A percentile compares a stretch with the other conserved stretches of the same genome.
Conservation (phyloP, 1,140 invertebrate genomes). For the Andrena cerasifolii region DNA sequence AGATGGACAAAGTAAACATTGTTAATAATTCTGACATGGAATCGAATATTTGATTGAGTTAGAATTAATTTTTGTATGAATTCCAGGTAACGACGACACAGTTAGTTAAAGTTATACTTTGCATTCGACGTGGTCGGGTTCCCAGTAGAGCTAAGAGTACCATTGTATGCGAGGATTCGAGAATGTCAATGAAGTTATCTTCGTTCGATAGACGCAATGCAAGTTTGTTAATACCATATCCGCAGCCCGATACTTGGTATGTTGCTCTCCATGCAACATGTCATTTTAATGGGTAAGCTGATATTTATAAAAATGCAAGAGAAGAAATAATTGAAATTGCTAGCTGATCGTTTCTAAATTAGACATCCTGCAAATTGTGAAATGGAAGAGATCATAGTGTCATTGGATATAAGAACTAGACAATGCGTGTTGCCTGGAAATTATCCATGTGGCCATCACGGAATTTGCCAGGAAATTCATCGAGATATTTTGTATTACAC, state of each 20-base stretch:
- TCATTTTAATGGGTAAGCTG: slow-evolving; percentile 72
- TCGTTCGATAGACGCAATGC: slow-evolving; percentile 69
- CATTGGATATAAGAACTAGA: slow-evolving; percentile 82
- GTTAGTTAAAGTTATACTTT: slow-evolving; percentile 74
- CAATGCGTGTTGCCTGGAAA: slow-evolving; percentile 80
- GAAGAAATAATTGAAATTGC: slow-evolving; percentile 5
- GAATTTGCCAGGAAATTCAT: slow-evolving; percentile 82
- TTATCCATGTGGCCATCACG: slow-evolving; percentile 81
- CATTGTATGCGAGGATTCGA: slow-evolving; percentile 73
- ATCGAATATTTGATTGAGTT: not conserved
- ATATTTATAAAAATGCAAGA: slow-evolving; percentile 31
- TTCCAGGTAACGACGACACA: slow-evolving; percentile 77
- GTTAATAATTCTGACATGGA: not conserved
- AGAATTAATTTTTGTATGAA: slow-evolving; percentile 16
- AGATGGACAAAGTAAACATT: slow-evolving; percentile 72
- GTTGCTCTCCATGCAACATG: slow-evolving; percentile 79
- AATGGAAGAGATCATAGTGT: slow-evolving; percentile 81
- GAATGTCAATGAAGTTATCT: slow-evolving; percentile 76
- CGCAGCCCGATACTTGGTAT: slow-evolving; percentile 83
- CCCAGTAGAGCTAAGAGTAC: slow-evolving; percentile 73
- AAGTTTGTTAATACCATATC: slow-evolving; percentile 82
- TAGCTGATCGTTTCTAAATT: slow-evolving; percentile 32
- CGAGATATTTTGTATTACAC: slow-evolving; percentile 82
- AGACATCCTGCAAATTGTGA: slow-evolving; percentile 76
- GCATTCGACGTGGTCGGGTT: slow-evolving; percentile 77